Conservation (phyloP, 2,888 invertebrate genomes). For the Dasypogon diadema region DNA sequence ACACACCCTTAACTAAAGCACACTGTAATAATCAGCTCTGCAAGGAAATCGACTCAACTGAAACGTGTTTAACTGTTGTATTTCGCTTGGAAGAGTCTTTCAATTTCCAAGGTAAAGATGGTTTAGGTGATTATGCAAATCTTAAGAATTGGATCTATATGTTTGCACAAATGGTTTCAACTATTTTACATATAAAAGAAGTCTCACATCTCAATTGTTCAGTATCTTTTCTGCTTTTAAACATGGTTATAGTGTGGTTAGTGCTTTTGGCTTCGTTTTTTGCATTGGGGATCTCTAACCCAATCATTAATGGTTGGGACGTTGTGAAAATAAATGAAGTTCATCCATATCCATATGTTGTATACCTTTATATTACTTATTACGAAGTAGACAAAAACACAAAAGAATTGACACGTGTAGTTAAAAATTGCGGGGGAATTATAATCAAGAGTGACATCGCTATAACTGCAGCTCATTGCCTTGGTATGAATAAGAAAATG, state of each 20-base stretch:
- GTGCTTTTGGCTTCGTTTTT: neutral
- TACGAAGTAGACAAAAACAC: neutral
- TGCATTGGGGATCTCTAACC: neutral
- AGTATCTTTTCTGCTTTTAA: neutral
- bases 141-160: too few relatives aligned
- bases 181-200: neutral
- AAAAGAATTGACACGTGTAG: too few relatives aligned
- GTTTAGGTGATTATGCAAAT: too few relatives aligned
- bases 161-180: neutral
- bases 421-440: neutral
- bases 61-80: too few relatives aligned
- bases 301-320: neutral
- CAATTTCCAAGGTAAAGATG: too few relatives aligned
- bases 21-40: too few relatives aligned
- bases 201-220: too few relatives aligned
- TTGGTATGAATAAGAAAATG: neutral
- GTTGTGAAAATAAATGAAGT: neutral
- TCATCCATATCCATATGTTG: constrained; percentile 4
- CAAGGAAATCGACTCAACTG: too few relatives aligned
- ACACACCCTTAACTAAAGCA: too few relatives aligned
- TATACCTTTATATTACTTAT: neutral
- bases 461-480: constrained; percentile 3
- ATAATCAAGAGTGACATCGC: neutral
- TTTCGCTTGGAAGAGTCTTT: too few relatives aligned
- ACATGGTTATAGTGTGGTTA: neutral